Evolutionary conservation across 2,797 vertebrate genomes (phyloP).

Genomic region (Odontamblyopus lacepedii): DNA sequence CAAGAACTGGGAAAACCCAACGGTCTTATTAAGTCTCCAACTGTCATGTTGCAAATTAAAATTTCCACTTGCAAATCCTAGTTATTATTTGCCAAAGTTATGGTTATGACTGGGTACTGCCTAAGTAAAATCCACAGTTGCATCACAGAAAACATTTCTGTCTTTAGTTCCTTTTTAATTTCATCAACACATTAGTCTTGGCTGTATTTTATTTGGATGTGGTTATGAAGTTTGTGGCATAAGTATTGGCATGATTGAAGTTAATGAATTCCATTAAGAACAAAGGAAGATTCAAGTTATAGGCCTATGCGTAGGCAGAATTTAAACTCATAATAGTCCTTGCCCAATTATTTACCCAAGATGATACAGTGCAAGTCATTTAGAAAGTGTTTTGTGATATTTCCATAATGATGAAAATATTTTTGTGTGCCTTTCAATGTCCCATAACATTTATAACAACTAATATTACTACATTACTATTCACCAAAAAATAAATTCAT

Average conservation of each 20-base stretch:
- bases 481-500: neutral
- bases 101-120: neutral
- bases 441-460: no score
- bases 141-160: neutral
- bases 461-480: no score
- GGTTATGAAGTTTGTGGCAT: neutral
- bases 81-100: neutral
- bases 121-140: neutral
- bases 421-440: no score
- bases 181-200: neutral
- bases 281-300: neutral
- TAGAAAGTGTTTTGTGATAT: neutral
- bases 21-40: neutral
- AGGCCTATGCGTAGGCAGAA: neutral
- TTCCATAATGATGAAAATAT: neutral
- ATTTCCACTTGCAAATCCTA: neutral
- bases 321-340: neutral
- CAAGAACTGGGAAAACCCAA: neutral
- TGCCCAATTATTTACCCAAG: neutral
- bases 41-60: no score
- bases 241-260: neutral
- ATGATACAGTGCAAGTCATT: neutral
- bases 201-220: neutral
- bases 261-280: neutral
- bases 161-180: neutral